These are phyloP conservation scores for Bathynomus jamesi DNA, from an alignment of 1,140 invertebrate species.

Conservation along the genomic window DNA sequence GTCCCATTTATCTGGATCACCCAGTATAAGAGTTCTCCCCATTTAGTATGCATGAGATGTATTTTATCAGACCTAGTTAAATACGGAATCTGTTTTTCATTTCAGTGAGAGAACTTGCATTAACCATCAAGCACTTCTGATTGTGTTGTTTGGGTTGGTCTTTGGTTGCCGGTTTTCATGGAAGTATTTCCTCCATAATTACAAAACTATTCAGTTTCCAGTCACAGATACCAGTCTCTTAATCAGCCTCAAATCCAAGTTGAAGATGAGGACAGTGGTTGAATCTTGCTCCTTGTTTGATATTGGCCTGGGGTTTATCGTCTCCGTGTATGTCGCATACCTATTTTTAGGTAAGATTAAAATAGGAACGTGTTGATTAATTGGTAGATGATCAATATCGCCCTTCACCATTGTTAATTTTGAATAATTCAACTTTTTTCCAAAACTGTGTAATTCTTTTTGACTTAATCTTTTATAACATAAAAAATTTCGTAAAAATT, in stretches of 20 bases:
- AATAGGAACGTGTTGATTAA: too few relatives aligned
- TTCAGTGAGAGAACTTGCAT: neutral
- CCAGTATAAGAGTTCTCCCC: too few relatives aligned
- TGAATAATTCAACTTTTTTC: too few relatives aligned
- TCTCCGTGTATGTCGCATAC: neutral
- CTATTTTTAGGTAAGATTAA: neutral
- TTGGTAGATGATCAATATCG: too few relatives aligned
- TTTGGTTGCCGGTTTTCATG: neutral
- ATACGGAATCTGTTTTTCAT: too few relatives aligned
- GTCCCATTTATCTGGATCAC: too few relatives aligned
- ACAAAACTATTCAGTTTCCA: neutral
- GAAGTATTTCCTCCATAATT: neutral
- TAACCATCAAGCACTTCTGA: neutral
- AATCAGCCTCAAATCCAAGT: neutral
- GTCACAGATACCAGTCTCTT: neutral
- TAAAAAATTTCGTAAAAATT: too few relatives aligned
- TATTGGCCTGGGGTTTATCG: neutral
- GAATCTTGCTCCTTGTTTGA: neutral
- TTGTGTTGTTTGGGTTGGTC: neutral
- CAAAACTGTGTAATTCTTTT: too few relatives aligned
- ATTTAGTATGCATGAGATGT: too few relatives aligned
- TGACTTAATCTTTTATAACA: too few relatives aligned
- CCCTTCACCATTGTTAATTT: too few relatives aligned
- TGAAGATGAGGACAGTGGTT: neutral
- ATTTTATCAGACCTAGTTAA: too few relatives aligned